phyloP scores from a whole-genome alignment of 1,140 invertebrate genomes.

The Drosophila cardini region DNA sequence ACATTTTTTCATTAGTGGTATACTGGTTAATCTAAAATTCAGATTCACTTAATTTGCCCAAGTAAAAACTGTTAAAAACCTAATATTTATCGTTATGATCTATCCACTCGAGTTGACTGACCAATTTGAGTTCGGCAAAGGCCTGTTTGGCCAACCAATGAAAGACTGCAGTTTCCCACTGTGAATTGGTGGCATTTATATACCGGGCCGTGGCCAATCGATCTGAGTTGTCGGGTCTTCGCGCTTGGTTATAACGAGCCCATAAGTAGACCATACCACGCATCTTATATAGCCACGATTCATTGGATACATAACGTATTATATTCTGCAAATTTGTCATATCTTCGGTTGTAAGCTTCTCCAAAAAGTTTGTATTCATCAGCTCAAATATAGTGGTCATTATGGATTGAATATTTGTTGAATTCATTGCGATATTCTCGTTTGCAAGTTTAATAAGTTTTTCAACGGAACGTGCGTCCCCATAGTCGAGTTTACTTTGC shows the following conservation, averaged over 20 bases:
- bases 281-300: constrained; percentile 58
- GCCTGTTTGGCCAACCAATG: constrained; percentile 68
- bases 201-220: not conserved
- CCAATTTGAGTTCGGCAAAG: constrained; percentile 22
- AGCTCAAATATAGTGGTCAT: constrained; percentile 39
- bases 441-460: not conserved
- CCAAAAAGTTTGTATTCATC: constrained; percentile 23
- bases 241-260: constrained; percentile 38
- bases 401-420: constrained; percentile 28
- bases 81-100: not conserved
- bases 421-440: constrained; percentile 12
- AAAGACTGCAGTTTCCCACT: constrained; percentile 51
- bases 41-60: no score
- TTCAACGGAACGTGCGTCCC: not conserved
- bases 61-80: no score
- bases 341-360: not conserved
- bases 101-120: constrained; percentile 49
- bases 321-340: constrained; percentile 44
- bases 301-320: constrained; percentile 55
- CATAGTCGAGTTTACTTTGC: not conserved
- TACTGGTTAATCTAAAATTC: no score
- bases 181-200: not conserved
- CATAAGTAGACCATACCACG: constrained; percentile 55
- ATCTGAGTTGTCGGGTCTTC: not conserved
- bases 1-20: no score